Evolutionary conservation across 2,888 invertebrate species (phyloP), one percentile per base, ranked within the genome.

Genomic region (Holacanthella duospinosa): DNA sequence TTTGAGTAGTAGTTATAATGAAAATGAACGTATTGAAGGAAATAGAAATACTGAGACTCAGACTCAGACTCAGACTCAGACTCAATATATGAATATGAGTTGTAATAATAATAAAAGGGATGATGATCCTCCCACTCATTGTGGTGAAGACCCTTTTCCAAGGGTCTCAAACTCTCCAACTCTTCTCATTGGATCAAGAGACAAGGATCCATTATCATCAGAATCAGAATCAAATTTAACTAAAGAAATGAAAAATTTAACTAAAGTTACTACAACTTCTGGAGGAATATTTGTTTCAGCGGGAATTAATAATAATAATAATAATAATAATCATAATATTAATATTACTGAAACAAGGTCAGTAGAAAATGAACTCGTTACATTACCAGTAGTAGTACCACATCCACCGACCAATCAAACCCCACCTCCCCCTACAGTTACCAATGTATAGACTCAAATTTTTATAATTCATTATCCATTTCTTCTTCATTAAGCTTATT

Each of bases 261-360:
- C 69, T 59, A 71, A 73, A 67, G 72, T 73, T 12, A 71, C 69
- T 59, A 71, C 71, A 67, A 71, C 71, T 12, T 66, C 73, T 58
- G 73, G 71, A 36, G 73, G 73, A 54, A 64, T 73, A 29, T 60
- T 73, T 12, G 73, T 71, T 54, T 64, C 72, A 2, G 71, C 70
- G 29, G 67, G 65, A 9, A 66, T 63, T 19, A 72, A 60, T 58
- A 70, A 64, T 60, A 72, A 71, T 62, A 72, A 72, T 59, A 72
- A 71, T 21, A 48, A 48, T 21, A 9, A 16, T 21, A 16, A 9
- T 21, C 48, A 9, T n/a, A 21, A 9, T 4, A 4, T 21, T 21
- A n/a, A n/a, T n/a, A n/a, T n/a, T n/a, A n/a, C n/a, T n/a, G n/a
- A n/a, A n/a, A n/a, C n/a, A n/a, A n/a, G n/a, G n/a, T 9, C 4